A percentile compares a stretch with the other conserved stretches of the same genome.
Evolutionary conservation across 2,888 invertebrate genomes (phyloP).

Genomic region (Andrena fulva): DNA sequence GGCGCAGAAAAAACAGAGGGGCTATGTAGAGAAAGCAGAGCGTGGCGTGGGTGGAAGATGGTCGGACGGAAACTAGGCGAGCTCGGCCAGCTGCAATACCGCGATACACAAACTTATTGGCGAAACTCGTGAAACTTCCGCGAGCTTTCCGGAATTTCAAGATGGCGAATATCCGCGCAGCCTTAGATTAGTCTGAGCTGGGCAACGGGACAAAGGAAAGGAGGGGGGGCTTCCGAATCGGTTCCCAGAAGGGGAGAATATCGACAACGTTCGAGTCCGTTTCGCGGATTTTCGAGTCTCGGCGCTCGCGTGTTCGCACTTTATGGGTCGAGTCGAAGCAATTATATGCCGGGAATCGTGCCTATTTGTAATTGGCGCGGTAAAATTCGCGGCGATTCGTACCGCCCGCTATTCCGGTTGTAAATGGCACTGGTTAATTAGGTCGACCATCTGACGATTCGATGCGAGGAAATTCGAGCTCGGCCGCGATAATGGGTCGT

Average conservation of each 20-base stretch:
- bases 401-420: slow-evolving; percentile 56
- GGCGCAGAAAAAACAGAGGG: slow-evolving; percentile 5
- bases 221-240: background rate
- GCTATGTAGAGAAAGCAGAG: too few species aligned
- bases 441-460: slow-evolving; percentile 71
- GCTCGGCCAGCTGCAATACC: slow-evolving; percentile 77
- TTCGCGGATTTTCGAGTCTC: background rate
- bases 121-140: slow-evolving; percentile 72
- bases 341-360: slow-evolving; percentile 9
- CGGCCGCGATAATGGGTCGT: slow-evolving; percentile 67
- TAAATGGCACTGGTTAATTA: slow-evolving; percentile 71
- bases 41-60: slow-evolving; percentile 28
- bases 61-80: slow-evolving; percentile 70
- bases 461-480: slow-evolving; percentile 58
- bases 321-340: background rate
- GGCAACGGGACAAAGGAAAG: slow-evolving; percentile 8
- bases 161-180: slow-evolving; percentile 73
- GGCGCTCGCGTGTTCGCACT: background rate
- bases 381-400: slow-evolving; percentile 53
- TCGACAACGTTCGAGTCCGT: background rate
- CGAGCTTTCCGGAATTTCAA: slow-evolving; percentile 73
- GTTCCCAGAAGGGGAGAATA: background rate
- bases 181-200: slow-evolving; percentile 66
- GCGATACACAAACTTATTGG: slow-evolving; percentile 78
- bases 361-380: slow-evolving; percentile 57